Evolutionary conservation across 2,113 vertebrate genomes (phyloP), one percentile per base, ranked within the genome.

Genomic region (Tichodroma muraria): DNA sequence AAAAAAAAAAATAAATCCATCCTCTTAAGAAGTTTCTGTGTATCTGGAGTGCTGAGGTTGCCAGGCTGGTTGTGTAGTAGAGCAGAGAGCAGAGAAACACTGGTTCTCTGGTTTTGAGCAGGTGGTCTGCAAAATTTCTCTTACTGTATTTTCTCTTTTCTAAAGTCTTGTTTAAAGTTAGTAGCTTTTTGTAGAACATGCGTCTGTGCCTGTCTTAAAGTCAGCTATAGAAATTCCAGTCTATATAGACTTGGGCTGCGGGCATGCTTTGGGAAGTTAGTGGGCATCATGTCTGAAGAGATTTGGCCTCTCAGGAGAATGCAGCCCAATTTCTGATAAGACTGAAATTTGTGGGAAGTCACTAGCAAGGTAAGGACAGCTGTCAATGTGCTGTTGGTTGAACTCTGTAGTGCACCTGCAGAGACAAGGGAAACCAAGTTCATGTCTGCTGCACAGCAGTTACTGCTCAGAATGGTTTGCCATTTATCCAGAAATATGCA

Each of bases 201-300:
- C 20, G 6, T n/a, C 63, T 57, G 4, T 68, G 40, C 64, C 53
- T 71, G 33, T 61, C 30, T 57, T 73, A 54, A 37, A 0, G 0
- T 20, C 38, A 90, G 11, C 45, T 47, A 2, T 40, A 61, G 63
- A 85, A 80, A 80, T n/a, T 47, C 66, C 63, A 73, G 52, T 50
- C 40, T 17, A n/a, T 47, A 40, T 8, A 35, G 60, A 54, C 24
- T 23, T 42, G 21, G 60, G 33, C 69, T 90, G 52, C 60, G 89
- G 59, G 35, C 16, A 45, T 76, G 28, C 42, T 35, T 4, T 28
- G 18, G 65, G 60, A 86, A 78, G 61, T 20, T 61, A 59, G 49
- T 84, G 5, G 25, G 13, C 10, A 15, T 5, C 8, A 7, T 7
- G 8, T 81, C 56, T 77, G 80, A 70, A 73, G 47, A 47, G 21